A percentile compares a stretch with the other conserved stretches of the same genome.
These are phyloP conservation scores for Protosalanx chinensis DNA, from an alignment of 2,797 vertebrate species.

Conservation along the genomic window DNA sequence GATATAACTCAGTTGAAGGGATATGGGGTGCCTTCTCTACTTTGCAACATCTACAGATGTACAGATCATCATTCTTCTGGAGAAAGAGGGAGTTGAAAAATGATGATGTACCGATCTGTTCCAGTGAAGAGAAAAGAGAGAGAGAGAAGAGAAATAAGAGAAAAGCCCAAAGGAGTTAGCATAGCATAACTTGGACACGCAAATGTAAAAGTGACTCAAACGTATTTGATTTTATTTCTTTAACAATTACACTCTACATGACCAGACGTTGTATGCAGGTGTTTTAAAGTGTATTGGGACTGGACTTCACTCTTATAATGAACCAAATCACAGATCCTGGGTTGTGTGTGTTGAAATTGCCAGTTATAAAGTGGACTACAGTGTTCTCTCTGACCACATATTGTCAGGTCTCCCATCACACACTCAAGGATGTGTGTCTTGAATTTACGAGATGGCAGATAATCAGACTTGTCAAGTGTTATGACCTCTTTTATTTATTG, in stretches of 20 bases:
- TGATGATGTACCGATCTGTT: too few relatives aligned
- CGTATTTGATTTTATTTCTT: too few relatives aligned
- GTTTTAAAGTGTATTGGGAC: not conserved
- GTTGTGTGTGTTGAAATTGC: not conserved
- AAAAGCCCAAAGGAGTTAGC: too few relatives aligned
- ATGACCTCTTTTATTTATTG: not conserved
- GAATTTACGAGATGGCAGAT: not conserved
- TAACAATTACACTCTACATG: too few relatives aligned
- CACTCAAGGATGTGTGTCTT: not conserved
- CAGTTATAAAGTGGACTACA: too few relatives aligned
- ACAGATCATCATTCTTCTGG: not conserved
- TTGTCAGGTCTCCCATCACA: not conserved
- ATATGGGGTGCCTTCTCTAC: not conserved
- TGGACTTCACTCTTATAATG: not conserved
- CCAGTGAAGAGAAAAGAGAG: too few relatives aligned
- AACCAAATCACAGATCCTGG: not conserved
- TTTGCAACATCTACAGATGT: conserved; percentile 1
- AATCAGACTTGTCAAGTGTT: not conserved
- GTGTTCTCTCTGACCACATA: not conserved
- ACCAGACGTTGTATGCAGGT: too few relatives aligned
- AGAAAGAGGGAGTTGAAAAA: not conserved
- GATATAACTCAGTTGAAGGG: conserved; percentile 14
- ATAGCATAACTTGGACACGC: too few relatives aligned
- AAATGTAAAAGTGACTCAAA: too few relatives aligned
- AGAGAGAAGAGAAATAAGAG: too few relatives aligned